These are phyloP conservation scores for Epinotia nisella DNA, from an alignment of 2,888 invertebrate genomes.

Conservation along the genomic window DNA sequence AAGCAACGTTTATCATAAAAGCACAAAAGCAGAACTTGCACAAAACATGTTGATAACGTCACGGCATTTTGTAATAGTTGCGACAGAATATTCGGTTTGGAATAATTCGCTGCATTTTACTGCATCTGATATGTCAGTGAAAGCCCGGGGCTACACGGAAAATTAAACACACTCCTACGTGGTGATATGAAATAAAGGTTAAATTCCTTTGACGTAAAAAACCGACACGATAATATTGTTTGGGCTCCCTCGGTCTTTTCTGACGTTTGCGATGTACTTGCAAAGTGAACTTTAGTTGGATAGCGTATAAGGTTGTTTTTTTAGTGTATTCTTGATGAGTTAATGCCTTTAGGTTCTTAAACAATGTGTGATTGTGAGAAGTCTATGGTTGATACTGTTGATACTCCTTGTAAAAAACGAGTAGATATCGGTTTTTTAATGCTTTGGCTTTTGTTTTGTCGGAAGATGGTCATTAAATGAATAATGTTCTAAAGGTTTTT, in stretches of 20 bases:
- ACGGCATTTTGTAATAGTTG: constrained; percentile 42
- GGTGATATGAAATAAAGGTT: constrained; percentile 19
- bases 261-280: neutral
- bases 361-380: neutral
- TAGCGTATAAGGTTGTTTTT: neutral
- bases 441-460: neutral
- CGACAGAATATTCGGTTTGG: constrained; percentile 58
- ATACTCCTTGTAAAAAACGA: constrained; percentile 4
- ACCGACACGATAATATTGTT: constrained; percentile 13
- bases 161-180: constrained; percentile 58
- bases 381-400: constrained; percentile 8
- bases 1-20: constrained; percentile 17
- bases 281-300: neutral
- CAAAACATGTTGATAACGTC: constrained; percentile 46
- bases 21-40: constrained; percentile 32
- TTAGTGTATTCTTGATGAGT: neutral
- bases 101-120: constrained; percentile 67
- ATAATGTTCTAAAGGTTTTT: neutral
- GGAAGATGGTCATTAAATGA: neutral
- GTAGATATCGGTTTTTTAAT: constrained; percentile 4
- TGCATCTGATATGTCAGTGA: constrained; percentile 70
- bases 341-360: neutral
- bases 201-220: constrained; percentile 27
- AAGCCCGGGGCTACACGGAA: constrained; percentile 61
- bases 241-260: neutral